phyloP scores from a whole-genome alignment of 2,113 vertebrate species.

The Phyllopteryx taeniolatus region DNA sequence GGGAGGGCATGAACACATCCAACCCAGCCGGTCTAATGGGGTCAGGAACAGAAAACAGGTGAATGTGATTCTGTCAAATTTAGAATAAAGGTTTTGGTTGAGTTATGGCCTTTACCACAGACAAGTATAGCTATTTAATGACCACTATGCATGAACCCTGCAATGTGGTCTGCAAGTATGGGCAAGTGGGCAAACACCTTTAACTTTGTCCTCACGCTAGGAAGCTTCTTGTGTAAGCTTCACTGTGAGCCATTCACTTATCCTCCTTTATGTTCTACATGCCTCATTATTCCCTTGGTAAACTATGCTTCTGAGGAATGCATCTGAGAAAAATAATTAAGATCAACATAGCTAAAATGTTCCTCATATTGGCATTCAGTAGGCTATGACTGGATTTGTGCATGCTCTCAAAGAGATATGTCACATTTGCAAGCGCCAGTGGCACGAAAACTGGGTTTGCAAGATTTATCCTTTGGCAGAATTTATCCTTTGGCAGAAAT shows the following conservation, averaged over 20 bases:
- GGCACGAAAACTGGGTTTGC: neutral
- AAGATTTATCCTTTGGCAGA: too few species aligned
- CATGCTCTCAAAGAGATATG: neutral
- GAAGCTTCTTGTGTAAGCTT: neutral
- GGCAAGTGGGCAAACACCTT: neutral
- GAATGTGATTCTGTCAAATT: slow-evolving; percentile 22
- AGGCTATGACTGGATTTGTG: neutral
- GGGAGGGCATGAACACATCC: slow-evolving; percentile 43
- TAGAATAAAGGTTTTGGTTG: slow-evolving; percentile 18
- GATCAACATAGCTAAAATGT: neutral
- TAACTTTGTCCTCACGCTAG: neutral
- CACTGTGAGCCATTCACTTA: neutral
- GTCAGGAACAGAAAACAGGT: slow-evolving; percentile 3
- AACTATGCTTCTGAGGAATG: neutral
- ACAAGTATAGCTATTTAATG: slow-evolving; percentile 16
- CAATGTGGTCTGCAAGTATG: neutral
- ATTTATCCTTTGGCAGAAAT: too few species aligned
- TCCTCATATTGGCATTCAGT: neutral
- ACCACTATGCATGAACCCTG: neutral
- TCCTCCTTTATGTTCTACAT: too few species aligned
- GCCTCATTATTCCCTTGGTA: neutral
- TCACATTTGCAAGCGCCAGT: neutral
- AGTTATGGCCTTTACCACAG: slow-evolving; percentile 8
- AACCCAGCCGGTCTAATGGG: slow-evolving; percentile 41
- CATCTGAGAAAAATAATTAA: neutral